These are phyloP conservation scores for Sarcophaga caerulescens DNA, from an alignment of 2,888 invertebrate genomes.

Conservation along the genomic window DNA sequence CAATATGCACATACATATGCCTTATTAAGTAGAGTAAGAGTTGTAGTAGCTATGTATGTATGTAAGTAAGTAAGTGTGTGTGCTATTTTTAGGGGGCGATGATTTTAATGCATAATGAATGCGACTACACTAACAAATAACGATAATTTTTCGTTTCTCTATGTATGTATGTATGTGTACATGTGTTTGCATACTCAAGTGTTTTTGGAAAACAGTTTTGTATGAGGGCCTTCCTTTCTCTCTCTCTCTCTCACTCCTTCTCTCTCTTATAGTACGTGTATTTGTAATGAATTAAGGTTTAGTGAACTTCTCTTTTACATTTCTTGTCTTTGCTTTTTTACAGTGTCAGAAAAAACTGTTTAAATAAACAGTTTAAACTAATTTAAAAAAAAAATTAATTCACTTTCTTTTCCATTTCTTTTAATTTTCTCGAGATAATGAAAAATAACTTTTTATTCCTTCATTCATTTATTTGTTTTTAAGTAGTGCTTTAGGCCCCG, in stretches of 20 bases:
- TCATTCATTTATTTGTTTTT: too few species aligned
- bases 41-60: slow-evolving; percentile 22
- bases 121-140: slow-evolving; percentile 60
- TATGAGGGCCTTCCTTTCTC: background rate
- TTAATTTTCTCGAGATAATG: background rate
- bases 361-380: background rate
- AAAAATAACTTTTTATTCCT: too few species aligned
- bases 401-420: background rate
- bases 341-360: background rate
- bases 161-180: slow-evolving; percentile 17
- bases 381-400: background rate
- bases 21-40: slow-evolving; percentile 18
- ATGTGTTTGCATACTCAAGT: slow-evolving; percentile 25
- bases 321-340: background rate
- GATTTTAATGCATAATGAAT: slow-evolving; percentile 79
- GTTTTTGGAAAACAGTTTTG: background rate
- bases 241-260: too few species aligned
- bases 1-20: slow-evolving; percentile 2
- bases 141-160: slow-evolving; percentile 61
- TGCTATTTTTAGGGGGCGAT: slow-evolving; percentile 72
- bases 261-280: too few species aligned
- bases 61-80: slow-evolving; percentile 12
- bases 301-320: slow-evolving; percentile 60
- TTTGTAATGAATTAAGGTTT: slow-evolving; percentile 61
- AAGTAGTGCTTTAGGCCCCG: too few species aligned